These are phyloP conservation scores for Drosophila baimaii DNA, from an alignment of 1,140 invertebrate species.

Conservation along the genomic window DNA sequence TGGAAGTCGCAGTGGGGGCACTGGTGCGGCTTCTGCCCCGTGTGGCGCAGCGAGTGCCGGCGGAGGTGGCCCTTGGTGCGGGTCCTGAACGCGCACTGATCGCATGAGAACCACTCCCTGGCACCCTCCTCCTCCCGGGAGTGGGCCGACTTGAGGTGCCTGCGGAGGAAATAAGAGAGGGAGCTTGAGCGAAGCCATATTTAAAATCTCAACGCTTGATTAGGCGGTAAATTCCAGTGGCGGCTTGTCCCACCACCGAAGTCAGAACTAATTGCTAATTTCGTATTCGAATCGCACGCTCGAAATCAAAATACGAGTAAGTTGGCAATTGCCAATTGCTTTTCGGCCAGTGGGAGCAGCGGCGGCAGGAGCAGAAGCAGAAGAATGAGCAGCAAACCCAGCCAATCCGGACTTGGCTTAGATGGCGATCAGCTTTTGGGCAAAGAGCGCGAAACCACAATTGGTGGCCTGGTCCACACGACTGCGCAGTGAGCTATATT, in stretches of 20 bases:
- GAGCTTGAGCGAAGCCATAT: constrained; percentile 54
- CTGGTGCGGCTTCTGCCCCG: constrained; percentile 92
- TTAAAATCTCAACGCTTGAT: constrained; percentile 74
- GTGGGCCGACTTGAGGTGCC: constrained; percentile 66
- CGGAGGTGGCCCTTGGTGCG: constrained; percentile 89
- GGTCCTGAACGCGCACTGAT: constrained; percentile 88
- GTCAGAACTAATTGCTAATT: constrained; percentile 77
- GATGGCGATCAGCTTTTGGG: constrained; percentile 50
- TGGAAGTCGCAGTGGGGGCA: constrained; percentile 93
- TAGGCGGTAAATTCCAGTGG: constrained; percentile 73
- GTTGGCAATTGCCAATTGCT: constrained; percentile 60
- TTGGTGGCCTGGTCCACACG: constrained; percentile 4
- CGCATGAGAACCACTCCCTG: constrained; percentile 86
- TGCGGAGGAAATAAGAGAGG: constrained; percentile 22
- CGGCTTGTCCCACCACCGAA: constrained; percentile 59
- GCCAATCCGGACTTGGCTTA: constrained; percentile 45
- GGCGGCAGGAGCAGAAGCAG: neutral
- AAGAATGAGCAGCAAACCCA: constrained; percentile 1
- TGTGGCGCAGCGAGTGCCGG: constrained; percentile 91
- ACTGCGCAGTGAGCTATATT: constrained; percentile 16
- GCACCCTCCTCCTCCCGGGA: constrained; percentile 3
- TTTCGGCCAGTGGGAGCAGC: constrained; percentile 33
- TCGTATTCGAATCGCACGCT: constrained; percentile 74
- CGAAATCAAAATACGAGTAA: constrained; percentile 75
- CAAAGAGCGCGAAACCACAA: constrained; percentile 32